Conservation (phyloP, 2,888 invertebrate species). For the Drosophila siamana region DNA sequence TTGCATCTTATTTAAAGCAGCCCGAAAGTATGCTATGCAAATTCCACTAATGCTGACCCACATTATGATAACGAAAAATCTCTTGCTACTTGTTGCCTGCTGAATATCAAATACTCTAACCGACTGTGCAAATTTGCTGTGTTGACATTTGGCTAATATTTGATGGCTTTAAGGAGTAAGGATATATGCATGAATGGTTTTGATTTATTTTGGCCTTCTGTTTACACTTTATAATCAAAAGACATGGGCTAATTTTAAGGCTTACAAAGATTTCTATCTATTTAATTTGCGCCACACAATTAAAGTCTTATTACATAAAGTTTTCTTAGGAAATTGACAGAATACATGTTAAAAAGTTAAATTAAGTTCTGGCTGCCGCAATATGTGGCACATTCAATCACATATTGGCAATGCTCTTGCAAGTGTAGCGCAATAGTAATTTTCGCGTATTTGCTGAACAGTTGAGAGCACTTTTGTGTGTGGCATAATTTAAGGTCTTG, state of each 20-base stretch:
- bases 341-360: no score
- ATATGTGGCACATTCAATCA: neutral
- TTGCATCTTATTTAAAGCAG: slow-evolving; percentile 29
- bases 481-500: slow-evolving; percentile 1
- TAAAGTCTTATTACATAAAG: no score
- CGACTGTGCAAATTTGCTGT: no score
- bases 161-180: no score
- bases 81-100: neutral
- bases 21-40: slow-evolving; percentile 41
- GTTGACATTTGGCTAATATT: no score
- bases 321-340: no score
- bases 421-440: slow-evolving; percentile 8
- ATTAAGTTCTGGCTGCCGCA: neutral
- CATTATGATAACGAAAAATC: slow-evolving; percentile 45
- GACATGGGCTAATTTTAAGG: no score
- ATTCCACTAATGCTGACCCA: slow-evolving; percentile 47
- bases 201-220: no score
- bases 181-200: no score
- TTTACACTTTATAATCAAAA: no score
- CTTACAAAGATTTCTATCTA: no score
- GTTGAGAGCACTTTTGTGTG: neutral
- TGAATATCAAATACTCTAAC: neutral
- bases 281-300: no score
- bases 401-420: neutral
- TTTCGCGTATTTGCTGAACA: slow-evolving; percentile 30